Evolutionary conservation across 2,113 vertebrate species (phyloP).

Genomic region (Malurus alboscapulatus): DNA sequence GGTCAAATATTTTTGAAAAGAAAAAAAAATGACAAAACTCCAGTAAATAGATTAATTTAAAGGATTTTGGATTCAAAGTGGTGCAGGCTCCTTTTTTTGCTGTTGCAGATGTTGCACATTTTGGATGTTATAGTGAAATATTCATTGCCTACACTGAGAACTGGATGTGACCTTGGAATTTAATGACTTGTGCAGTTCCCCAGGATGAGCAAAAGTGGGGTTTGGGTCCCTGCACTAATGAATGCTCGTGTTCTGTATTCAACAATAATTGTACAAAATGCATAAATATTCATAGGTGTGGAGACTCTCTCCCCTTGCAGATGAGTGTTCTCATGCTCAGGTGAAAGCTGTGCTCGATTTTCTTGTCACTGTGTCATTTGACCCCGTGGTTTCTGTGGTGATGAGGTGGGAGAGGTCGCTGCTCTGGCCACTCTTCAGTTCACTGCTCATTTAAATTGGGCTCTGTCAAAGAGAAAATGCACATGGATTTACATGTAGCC

Average conservation of each 20-base stretch:
- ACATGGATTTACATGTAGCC: background rate
- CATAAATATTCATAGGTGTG: background rate
- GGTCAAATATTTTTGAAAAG: fast-evolving
- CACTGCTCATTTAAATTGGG: background rate
- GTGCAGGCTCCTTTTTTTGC: background rate
- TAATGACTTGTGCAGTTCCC: background rate
- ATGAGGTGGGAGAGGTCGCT: background rate
- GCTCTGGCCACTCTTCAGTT: background rate
- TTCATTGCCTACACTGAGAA: background rate
- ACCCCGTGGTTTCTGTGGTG: background rate
- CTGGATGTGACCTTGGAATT: background rate
- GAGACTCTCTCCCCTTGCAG: background rate
- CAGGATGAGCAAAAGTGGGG: background rate
- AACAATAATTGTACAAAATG: background rate
- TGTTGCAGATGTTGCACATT: background rate
- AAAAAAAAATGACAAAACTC: fast-evolving
- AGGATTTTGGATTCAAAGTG: background rate
- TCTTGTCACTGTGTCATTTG: background rate
- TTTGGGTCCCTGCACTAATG: background rate
- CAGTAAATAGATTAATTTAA: background rate
- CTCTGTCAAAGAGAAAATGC: background rate
- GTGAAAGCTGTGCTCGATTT: background rate
- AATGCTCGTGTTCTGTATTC: background rate
- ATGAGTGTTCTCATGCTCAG: background rate
- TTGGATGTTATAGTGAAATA: background rate